phyloP scores from a whole-genome alignment of 2,113 vertebrate genomes.

The human (Homo sapiens) region DNA sequence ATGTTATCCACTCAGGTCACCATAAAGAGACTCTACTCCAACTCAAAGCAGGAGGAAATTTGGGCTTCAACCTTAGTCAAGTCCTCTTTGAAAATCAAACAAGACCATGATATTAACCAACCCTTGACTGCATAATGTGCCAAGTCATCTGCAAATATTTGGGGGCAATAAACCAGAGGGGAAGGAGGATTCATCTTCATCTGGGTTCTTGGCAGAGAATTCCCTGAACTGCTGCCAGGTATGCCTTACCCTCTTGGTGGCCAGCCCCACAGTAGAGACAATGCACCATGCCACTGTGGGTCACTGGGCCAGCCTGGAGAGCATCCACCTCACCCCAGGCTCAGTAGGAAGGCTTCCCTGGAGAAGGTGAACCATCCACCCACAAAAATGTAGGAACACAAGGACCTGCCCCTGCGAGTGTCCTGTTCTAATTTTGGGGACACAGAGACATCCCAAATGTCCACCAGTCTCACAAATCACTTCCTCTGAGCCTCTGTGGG shows the following conservation, averaged over 20 bases:
- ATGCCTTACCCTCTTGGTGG: rapidly evolving
- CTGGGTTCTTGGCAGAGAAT: not conserved
- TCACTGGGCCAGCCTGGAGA: not conserved
- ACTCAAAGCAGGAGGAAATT: not conserved
- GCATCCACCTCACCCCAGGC: not conserved
- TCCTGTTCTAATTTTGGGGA: not conserved
- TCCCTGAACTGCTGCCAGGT: not conserved
- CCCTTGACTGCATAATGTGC: not conserved
- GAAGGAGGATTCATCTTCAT: not conserved
- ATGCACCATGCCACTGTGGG: not conserved
- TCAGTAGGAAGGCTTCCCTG: not conserved
- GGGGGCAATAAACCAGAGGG: not conserved
- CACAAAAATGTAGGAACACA: not conserved
- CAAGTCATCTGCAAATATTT: not conserved
- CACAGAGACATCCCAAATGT: not conserved
- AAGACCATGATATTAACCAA: not conserved
- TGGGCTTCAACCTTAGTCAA: not conserved
- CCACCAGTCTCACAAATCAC: not conserved
- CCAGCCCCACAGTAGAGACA: not conserved
- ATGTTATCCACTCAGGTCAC: not conserved
- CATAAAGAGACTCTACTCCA: not conserved
- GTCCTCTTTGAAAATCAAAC: not conserved
- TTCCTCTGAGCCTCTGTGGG: not conserved
- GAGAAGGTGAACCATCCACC: not conserved
- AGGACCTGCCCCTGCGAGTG: not conserved